Base-by-base conservation (phyloP, 2,888 invertebrate genomes). In the Omphaloscelis lunosa region DNA sequence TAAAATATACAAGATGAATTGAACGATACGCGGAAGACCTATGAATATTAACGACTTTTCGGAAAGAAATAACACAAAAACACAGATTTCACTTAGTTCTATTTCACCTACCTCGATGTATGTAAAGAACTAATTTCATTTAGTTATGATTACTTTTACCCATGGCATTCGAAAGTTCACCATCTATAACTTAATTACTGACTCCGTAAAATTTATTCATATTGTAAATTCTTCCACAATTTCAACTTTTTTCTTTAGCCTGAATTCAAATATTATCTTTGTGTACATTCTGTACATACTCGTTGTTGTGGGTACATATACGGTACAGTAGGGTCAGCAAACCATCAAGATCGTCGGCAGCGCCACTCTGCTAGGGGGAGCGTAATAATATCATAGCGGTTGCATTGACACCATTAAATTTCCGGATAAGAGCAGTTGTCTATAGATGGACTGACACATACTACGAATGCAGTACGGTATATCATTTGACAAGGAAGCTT, bases 391-490 rank as follows among this genome's bases (percentile, higher is more conserved):
- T 63, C 29, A 23, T 27, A 69, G 34, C 75, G 48, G 59, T 72
- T 83, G 39, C 71, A 70, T 62, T 84, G 80, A 75, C 84, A 84
- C n/a, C 71, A 72, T 80, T 75, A 34, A 56, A 75, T 75, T 72
- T 80, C 84, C 75, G 72, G 17, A 56, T 51, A 65, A 48, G 27
- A 65, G 73, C 80, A 58, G 41, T 17, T 51, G 48, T 17, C 17
- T 68, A n/a, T 34, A 68, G 15, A 27, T 61, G 56, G 15, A 48
- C 34, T 45, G 41, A 5, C 17, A 34, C 17, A 34, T 68, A 45
- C 17, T 23, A 75, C 27, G 11, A 74, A 48, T 34, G 9, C 9
- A 29, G 8, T 56, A 12, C 41, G 11, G 23, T 41, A 41, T 1
- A 68, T 41, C 11, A 53, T 69, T 27, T 41, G 27, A 20, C 27